phyloP scores from a whole-genome alignment of 2,888 invertebrate species.

The Cylloceria caligata region DNA sequence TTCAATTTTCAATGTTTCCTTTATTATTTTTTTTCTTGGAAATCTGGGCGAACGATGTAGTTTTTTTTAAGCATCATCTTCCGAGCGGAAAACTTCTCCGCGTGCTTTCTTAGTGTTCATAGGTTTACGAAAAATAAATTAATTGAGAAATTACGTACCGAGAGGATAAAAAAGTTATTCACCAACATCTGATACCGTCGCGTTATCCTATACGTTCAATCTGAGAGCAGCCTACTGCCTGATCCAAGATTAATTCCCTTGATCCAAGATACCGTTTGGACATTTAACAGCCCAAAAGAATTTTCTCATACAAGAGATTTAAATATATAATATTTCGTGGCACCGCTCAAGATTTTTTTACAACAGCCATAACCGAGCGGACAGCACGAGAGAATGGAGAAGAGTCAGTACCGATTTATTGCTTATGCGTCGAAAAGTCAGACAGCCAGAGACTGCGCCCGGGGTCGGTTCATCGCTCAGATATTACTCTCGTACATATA shows the following conservation, averaged over 20 bases:
- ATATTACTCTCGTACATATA: conserved; percentile 12
- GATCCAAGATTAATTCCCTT: conserved; percentile 12
- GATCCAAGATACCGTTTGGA: conserved; percentile 25
- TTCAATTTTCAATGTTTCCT: not conserved
- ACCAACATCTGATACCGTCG: conserved; percentile 5
- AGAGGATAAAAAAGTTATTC: conserved; percentile 45
- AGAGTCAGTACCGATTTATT: conserved; percentile 35
- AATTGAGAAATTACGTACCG: conserved; percentile 75
- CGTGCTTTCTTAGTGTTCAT: conserved; percentile 84
- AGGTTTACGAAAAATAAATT: conserved; percentile 83
- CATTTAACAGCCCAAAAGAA: conserved; percentile 12
- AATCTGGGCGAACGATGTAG: conserved; percentile 78
- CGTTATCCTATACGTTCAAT: not conserved
- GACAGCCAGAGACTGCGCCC: conserved; percentile 42
- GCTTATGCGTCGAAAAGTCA: conserved; percentile 46
- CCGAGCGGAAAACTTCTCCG: conserved; percentile 77
- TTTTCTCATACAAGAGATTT: conserved; percentile 10
- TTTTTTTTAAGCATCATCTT: conserved; percentile 78
- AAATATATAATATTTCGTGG: conserved; percentile 1
- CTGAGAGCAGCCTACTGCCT: not conserved
- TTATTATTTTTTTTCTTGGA: conserved; percentile 60
- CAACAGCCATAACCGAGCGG: conserved; percentile 13
- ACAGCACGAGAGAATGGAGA: conserved; percentile 1
- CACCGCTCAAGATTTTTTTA: not conserved
- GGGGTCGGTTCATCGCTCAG: conserved; percentile 48